Conservation (phyloP, 2,113 vertebrate genomes). For the Oryzias celebensis region DNA sequence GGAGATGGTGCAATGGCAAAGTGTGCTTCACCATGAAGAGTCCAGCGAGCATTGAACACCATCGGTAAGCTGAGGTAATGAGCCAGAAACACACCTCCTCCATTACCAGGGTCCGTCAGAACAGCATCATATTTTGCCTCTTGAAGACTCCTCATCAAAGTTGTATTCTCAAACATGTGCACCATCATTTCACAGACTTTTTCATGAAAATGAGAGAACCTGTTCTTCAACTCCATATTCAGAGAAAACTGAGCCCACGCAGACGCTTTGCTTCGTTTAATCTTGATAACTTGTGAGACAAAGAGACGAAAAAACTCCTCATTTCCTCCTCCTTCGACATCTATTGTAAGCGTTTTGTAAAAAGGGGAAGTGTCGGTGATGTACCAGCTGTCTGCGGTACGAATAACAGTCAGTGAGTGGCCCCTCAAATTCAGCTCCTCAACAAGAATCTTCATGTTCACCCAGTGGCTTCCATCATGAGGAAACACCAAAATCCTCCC, state of each 20-base stretch:
- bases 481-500: constrained; percentile 70
- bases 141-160: constrained; percentile 43
- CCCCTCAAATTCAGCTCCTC: constrained; percentile 55
- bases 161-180: constrained; percentile 58
- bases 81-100: constrained; percentile 60
- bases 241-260: constrained; percentile 40
- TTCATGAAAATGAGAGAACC: constrained; percentile 54
- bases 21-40: constrained; percentile 62
- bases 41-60: constrained; percentile 66
- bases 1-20: constrained; percentile 67
- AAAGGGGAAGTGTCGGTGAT: constrained; percentile 57
- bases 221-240: constrained; percentile 48
- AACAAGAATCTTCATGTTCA: constrained; percentile 70
- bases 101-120: constrained; percentile 65
- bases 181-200: constrained; percentile 48
- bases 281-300: constrained; percentile 49
- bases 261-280: constrained; percentile 38
- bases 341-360: constrained; percentile 52
- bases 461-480: constrained; percentile 73
- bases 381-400: constrained; percentile 66
- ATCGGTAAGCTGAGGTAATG: constrained; percentile 60
- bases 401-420: constrained; percentile 60
- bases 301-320: constrained; percentile 58
- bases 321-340: constrained; percentile 35
- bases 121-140: constrained; percentile 60